A percentile compares a stretch with the other conserved stretches of the same genome.
Conservation (phyloP, 2,888 invertebrate species). For the Cyclophora punctaria region DNA sequence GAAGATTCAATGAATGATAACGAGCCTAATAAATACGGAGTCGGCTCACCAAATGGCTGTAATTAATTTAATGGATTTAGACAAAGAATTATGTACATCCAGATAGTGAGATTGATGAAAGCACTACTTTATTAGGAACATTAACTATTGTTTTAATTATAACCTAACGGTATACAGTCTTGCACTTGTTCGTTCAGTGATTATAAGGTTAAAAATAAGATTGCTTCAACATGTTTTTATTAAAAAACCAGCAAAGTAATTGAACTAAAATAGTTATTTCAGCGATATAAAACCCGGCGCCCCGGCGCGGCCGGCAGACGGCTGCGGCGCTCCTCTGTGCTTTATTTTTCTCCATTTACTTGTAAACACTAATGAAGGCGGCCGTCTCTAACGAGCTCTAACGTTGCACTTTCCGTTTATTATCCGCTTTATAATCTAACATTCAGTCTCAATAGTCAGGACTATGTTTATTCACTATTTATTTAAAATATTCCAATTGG, state of each 20-base stretch:
- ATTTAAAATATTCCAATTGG: conserved; percentile 9
- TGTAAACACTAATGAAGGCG: conserved; percentile 60
- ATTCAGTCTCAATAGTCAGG: conserved; percentile 13
- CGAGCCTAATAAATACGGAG: conserved; percentile 72
- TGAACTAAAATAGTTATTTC: too few relatives aligned
- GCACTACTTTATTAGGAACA: conserved; percentile 53
- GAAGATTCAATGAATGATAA: conserved; percentile 74
- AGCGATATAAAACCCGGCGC: conserved; percentile 4
- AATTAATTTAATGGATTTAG: conserved; percentile 75
- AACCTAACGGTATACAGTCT: neutral
- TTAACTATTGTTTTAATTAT: conserved; percentile 28
- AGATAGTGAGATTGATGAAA: conserved; percentile 68
- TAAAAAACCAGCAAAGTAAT: too few relatives aligned
- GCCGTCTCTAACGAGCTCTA: conserved; percentile 54
- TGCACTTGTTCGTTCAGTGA: too few relatives aligned
- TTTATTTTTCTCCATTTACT: conserved; percentile 49
- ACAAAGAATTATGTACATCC: conserved; percentile 73
- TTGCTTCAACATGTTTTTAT: too few relatives aligned
- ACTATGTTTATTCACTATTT: neutral
- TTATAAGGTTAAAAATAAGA: too few relatives aligned
- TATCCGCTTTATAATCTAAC: conserved; percentile 53
- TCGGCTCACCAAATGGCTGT: conserved; percentile 67
- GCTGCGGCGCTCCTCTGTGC: conserved; percentile 16
- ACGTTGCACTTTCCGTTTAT: conserved; percentile 50
- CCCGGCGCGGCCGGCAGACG: neutral